These are phyloP conservation scores for Siderastrea siderea DNA, from an alignment of 92 coral and sea anemone genomes.

Conservation along the genomic window DNA sequence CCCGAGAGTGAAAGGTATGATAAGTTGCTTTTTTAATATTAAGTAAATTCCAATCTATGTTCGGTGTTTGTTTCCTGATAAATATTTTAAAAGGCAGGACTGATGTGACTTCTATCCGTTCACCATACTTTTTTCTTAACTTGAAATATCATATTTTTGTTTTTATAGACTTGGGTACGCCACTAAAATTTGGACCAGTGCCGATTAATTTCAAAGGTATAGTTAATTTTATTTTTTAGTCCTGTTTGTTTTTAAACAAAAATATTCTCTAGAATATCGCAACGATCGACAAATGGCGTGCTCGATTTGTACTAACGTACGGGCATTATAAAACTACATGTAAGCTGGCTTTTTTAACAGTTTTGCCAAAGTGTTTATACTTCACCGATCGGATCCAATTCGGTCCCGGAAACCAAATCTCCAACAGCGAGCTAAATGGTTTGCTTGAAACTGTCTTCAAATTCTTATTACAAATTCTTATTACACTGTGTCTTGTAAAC, in stretches of 20 bases:
- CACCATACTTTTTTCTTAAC: neutral
- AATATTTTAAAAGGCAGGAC: too few relatives aligned
- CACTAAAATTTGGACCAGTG: neutral
- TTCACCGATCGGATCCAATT: too few relatives aligned
- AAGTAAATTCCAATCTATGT: too few relatives aligned
- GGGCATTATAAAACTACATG: too few relatives aligned
- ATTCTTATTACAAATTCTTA: too few relatives aligned
- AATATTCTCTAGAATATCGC: neutral
- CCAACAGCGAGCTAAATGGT: too few relatives aligned
- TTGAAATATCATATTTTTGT: neutral
- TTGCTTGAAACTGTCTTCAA: too few relatives aligned
- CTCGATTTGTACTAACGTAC: neutral
- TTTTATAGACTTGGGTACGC: neutral
- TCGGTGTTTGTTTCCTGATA: too few relatives aligned
- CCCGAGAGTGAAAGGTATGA: constrained; percentile 8
- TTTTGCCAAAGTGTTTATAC: too few relatives aligned
- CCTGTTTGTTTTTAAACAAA: neutral
- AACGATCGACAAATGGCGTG: neutral
- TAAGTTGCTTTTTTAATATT: neutral
- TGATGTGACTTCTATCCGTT: neutral
- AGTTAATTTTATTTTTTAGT: neutral
- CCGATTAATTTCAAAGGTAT: neutral
- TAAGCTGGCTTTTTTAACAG: too few relatives aligned
- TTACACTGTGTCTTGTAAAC: too few relatives aligned
- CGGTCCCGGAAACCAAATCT: too few relatives aligned